phyloP scores from a whole-genome alignment of 2,797 vertebrate genomes.

The Coregonus suidteri region DNA sequence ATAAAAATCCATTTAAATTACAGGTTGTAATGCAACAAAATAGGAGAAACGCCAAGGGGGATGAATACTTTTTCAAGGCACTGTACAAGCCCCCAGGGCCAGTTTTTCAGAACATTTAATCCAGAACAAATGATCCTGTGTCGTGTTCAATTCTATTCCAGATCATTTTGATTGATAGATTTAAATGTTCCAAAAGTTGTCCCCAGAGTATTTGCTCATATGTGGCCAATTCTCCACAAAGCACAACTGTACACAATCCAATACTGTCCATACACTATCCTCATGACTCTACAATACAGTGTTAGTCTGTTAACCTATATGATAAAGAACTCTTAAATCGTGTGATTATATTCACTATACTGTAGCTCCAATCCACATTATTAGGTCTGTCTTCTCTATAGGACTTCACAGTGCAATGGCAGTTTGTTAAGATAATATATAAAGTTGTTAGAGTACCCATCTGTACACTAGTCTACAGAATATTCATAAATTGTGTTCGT shows the following conservation, averaged over 20 bases:
- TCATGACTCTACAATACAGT: background rate
- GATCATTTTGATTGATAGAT: background rate
- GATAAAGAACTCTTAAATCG: background rate
- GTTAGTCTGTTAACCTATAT: background rate
- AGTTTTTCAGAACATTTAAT: background rate
- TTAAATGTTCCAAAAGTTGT: background rate
- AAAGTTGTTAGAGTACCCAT: conserved; percentile 31
- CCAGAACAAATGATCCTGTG: background rate
- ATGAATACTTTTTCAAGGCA: too few species aligned
- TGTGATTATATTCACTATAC: background rate
- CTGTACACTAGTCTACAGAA: conserved; percentile 9
- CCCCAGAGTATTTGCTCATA: background rate
- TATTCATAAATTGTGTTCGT: background rate
- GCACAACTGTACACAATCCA: background rate
- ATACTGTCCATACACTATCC: background rate
- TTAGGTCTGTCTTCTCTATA: conserved; percentile 18
- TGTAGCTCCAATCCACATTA: background rate
- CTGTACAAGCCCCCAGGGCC: background rate
- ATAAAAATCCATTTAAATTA: too few species aligned
- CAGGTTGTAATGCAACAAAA: too few species aligned
- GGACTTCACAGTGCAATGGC: conserved; percentile 74
- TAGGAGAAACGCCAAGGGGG: too few species aligned
- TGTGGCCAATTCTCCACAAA: background rate
- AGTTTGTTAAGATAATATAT: conserved; percentile 65
- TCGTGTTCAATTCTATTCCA: background rate